Evolutionary conservation across 2,797 vertebrate species (phyloP).

Genomic region (Megaceryle alcyon): DNA sequence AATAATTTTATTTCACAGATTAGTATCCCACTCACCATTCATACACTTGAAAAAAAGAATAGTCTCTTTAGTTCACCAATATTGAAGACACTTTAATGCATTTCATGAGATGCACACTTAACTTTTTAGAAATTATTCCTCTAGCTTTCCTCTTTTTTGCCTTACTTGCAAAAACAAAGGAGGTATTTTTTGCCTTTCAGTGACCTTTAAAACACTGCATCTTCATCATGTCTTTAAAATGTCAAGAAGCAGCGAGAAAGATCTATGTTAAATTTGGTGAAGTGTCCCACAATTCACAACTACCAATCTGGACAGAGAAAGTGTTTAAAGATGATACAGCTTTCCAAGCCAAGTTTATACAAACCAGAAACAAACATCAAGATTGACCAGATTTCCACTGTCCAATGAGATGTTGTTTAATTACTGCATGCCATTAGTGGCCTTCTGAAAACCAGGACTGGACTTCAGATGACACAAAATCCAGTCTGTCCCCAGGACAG

Average conservation of each 20-base stretch:
- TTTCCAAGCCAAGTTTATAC: constrained; percentile 50
- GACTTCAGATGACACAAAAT: not conserved
- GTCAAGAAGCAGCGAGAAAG: not conserved
- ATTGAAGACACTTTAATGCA: not conserved
- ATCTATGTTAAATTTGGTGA: not conserved
- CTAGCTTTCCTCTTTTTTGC: not conserved
- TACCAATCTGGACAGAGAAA: not conserved
- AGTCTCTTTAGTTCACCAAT: not conserved
- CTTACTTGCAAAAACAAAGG: not conserved
- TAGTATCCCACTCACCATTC: not conserved
- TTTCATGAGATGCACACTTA: not conserved
- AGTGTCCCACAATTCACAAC: not conserved
- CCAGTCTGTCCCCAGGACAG: not conserved
- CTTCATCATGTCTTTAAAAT: not conserved
- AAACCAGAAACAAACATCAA: constrained; percentile 28
- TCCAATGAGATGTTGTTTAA: constrained; percentile 13
- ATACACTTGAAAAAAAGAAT: not conserved
- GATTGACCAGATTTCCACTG: not conserved
- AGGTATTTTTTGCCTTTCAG: not conserved
- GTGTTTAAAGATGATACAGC: constrained; percentile 25
- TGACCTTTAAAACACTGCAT: not conserved
- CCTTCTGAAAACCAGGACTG: not conserved
- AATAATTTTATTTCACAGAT: not conserved
- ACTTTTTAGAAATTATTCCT: not conserved
- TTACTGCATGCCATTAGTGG: not conserved